phyloP scores from a whole-genome alignment of 2,797 vertebrate genomes.

The Brachyrhaphis roseni region DNA sequence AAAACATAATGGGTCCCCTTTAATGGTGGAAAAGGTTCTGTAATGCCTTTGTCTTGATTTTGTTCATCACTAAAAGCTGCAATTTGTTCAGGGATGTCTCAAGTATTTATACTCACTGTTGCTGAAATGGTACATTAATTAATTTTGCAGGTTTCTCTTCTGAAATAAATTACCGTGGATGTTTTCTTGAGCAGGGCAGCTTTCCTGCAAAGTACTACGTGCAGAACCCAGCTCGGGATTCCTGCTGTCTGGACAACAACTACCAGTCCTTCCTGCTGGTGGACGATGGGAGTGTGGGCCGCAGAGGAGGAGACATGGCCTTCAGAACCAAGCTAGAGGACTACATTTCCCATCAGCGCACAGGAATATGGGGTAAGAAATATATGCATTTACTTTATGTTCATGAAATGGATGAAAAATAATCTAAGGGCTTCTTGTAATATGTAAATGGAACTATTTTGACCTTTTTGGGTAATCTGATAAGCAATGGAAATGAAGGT shows the following conservation, averaged over 20 bases:
- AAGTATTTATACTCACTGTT: background rate
- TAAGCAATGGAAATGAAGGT: background rate
- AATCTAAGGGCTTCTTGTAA: background rate
- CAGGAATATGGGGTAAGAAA: constrained; percentile 79
- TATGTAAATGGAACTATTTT: background rate
- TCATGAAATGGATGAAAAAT: background rate
- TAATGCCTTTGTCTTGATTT: background rate
- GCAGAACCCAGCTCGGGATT: constrained; percentile 56
- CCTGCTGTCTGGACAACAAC: constrained; percentile 86
- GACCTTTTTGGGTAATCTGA: background rate
- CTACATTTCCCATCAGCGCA: constrained; percentile 87
- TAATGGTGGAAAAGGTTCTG: background rate
- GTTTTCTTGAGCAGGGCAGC: constrained; percentile 79
- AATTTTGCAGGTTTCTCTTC: background rate
- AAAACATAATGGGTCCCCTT: too few relatives aligned
- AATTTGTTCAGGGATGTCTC: background rate
- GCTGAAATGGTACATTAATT: background rate
- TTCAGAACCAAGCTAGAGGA: constrained; percentile 87
- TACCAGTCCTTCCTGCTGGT: constrained; percentile 90
- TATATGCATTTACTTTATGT: background rate
- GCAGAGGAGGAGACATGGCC: constrained; percentile 77
- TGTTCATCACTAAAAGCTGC: background rate
- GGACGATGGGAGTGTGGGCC: constrained; percentile 86
- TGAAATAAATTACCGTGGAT: background rate
- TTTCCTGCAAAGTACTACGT: constrained; percentile 84